These are phyloP conservation scores for Triops cancriformis DNA, from an alignment of 1,140 invertebrate species.

Conservation along the genomic window DNA sequence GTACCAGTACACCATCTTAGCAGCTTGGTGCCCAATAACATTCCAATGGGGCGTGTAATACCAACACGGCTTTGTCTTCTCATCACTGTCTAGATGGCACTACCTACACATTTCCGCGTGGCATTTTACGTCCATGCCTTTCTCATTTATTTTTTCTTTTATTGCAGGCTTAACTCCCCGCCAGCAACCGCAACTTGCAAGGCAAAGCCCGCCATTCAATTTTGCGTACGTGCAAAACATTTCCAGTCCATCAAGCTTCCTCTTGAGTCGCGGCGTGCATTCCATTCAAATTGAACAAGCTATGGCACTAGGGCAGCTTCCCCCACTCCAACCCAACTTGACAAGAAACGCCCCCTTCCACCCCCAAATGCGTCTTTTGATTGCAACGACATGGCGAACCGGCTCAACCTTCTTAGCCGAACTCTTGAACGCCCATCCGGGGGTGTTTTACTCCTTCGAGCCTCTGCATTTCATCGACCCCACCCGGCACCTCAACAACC, in stretches of 20 bases:
- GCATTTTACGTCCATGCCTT: no score
- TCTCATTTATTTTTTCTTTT: no score
- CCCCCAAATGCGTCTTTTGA: conserved; percentile 28
- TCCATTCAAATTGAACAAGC: background rate
- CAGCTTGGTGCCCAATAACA: no score
- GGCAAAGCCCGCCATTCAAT: conserved; percentile 10
- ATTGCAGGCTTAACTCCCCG: no score
- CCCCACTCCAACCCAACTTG: background rate
- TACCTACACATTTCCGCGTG: no score
- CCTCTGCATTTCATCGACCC: conserved; percentile 34
- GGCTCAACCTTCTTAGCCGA: conserved; percentile 43
- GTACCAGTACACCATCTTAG: no score
- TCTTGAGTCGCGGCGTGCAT: conserved; percentile 14
- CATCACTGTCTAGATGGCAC: no score
- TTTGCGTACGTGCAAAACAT: conserved; percentile 21
- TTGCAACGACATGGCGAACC: conserved; percentile 38
- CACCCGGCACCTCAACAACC: conserved; percentile 20
- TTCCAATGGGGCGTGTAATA: no score
- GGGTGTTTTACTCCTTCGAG: conserved; percentile 42
- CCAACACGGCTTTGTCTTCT: no score
- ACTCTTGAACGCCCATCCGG: conserved; percentile 37
- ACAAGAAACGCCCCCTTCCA: background rate
- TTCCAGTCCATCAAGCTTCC: background rate
- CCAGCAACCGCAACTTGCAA: no score
- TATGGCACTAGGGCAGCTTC: background rate